Conservation (phyloP, 1,140 invertebrate species). For the Neomicropteryx cornuta region DNA sequence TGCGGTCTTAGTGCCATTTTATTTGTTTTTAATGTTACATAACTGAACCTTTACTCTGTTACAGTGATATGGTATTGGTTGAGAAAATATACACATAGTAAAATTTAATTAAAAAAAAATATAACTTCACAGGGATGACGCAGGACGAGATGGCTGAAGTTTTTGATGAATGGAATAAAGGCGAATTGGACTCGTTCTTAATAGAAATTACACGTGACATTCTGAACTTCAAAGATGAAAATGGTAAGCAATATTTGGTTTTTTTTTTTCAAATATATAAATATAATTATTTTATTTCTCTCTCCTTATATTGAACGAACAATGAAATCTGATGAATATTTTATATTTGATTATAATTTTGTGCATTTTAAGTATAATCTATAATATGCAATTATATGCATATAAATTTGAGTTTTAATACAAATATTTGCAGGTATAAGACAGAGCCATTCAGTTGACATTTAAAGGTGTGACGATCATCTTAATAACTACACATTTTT, state of each 20-base stretch:
- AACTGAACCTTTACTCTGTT: too few species aligned
- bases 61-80: too few species aligned
- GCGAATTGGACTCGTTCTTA: constrained; percentile 92
- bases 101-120: too few species aligned
- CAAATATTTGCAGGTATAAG: too few species aligned
- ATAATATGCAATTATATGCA: background rate
- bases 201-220: constrained; percentile 98
- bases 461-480: too few species aligned
- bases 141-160: constrained; percentile 83
- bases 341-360: background rate
- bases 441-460: too few species aligned
- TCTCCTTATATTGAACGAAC: background rate
- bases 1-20: too few species aligned
- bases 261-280: background rate
- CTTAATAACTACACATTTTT: too few species aligned
- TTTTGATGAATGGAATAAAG: constrained; percentile 94
- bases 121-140: constrained; percentile 41
- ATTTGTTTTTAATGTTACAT: too few species aligned
- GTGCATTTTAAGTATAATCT: too few species aligned
- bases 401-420: too few species aligned
- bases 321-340: background rate
- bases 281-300: background rate
- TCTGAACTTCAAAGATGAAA: constrained; percentile 80
- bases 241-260: constrained; percentile 44
- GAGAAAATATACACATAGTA: too few species aligned